Conservation (phyloP, 2,797 vertebrate species). For the Gymnodraco acuticeps region DNA sequence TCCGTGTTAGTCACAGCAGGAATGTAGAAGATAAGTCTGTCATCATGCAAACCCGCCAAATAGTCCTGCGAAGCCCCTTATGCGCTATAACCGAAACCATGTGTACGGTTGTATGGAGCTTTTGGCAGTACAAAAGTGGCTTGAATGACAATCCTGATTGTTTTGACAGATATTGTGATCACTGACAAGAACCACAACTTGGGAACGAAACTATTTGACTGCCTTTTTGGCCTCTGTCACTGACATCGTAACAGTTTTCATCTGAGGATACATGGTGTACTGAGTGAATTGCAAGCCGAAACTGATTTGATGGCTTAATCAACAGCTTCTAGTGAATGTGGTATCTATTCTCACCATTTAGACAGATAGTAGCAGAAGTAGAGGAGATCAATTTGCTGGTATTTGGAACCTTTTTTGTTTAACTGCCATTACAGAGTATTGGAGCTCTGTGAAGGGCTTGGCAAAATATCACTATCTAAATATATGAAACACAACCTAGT, state of each 20-base stretch:
- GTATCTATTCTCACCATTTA: background rate
- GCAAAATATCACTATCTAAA: no score
- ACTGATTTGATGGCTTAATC: background rate
- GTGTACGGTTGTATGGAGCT: slow-evolving; percentile 46
- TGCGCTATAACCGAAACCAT: slow-evolving; percentile 71
- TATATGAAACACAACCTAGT: no score
- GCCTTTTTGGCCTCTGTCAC: slow-evolving; percentile 12
- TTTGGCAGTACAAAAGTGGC: slow-evolving; percentile 16
- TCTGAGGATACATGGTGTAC: background rate
- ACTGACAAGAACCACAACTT: slow-evolving; percentile 21
- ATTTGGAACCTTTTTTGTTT: background rate
- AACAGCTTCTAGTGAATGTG: slow-evolving; percentile 8
- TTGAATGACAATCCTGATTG: slow-evolving; percentile 34
- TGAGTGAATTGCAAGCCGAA: background rate
- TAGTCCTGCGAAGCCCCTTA: slow-evolving; percentile 49
- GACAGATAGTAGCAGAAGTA: background rate
- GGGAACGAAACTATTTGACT: slow-evolving; percentile 3
- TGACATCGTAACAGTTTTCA: slow-evolving; percentile 11
- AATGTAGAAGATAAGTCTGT: slow-evolving; percentile 69
- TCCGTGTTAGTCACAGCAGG: slow-evolving; percentile 62
- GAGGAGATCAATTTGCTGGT: background rate
- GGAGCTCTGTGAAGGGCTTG: background rate
- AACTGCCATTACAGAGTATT: background rate
- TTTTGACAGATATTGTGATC: slow-evolving; percentile 43
- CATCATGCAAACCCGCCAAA: slow-evolving; percentile 64